Evolutionary conservation across 2,888 invertebrate species (phyloP), one percentile per base, ranked within the genome.

Genomic region (Drosophila subquinaria): DNA sequence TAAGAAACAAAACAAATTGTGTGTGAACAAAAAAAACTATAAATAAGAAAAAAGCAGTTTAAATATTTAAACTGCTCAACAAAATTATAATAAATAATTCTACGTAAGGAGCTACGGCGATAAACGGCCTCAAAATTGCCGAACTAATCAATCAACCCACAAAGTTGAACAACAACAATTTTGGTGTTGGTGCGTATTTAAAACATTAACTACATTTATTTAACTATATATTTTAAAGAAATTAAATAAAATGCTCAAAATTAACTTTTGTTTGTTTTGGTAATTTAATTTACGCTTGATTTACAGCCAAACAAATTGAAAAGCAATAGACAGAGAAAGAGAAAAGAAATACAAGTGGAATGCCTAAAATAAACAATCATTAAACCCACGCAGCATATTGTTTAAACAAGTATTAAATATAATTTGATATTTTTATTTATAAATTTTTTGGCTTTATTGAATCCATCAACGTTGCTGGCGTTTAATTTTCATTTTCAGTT

Each of bases 101-200:
- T n/a, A 40, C 35, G 35, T 40, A 45, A 45, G 17, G 50, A 61
- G 47, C 47, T 38, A 48, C 27, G 63, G 63, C 48, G 15, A 48
- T 60, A 42, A 81, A 82, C 82, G 79, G 82, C 86, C 83, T 80
- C 90, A 86, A 91, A 80, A 90, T 90, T 89, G 90, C 91, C 78
- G 90, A 91, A 88, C 73, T 90, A 81, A 90, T 90, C 62, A 81
- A 88, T 87, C 73, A 90, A 86, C 90, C 82, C 79, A 81, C 89
- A 62, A 90, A 90, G 75, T 78, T 90, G 70, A 89, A 89, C 81
- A 89, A 89, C 89, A 89, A 89, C 79, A 90, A 90, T 70, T 90
- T 90, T 75, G 89, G 79, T 60, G 27, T 27, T 27, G 91, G 89
- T 89, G 64, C 69, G 73, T 83, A 76, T 51, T 33, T 3, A 9